Conservation (phyloP, 2,888 invertebrate species). For the Pyrochroa serraticornis region DNA sequence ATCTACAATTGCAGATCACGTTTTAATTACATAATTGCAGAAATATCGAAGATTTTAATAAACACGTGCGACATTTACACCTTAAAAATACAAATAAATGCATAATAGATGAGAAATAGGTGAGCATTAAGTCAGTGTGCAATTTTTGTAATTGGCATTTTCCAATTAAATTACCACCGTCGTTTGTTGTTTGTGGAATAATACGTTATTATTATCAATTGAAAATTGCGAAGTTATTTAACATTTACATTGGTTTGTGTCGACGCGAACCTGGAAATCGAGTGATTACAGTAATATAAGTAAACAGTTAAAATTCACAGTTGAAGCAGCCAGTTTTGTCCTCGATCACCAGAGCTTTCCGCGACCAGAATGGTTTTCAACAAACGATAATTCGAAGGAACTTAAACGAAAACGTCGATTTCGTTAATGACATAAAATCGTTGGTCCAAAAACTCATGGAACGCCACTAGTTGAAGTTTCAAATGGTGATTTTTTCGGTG, state of each 20-base stretch:
- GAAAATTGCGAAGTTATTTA: constrained; percentile 7
- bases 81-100: constrained; percentile 35
- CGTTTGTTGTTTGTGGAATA: constrained; percentile 9
- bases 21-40: constrained; percentile 27
- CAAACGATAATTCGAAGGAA: no score
- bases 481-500: no score
- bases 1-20: constrained; percentile 24
- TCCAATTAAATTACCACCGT: constrained; percentile 9
- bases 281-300: constrained; percentile 21
- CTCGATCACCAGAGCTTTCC: neutral
- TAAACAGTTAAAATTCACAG: constrained; percentile 37
- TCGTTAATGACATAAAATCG: no score
- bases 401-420: neutral
- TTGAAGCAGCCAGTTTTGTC: constrained; percentile 30
- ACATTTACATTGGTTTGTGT: constrained; percentile 19
- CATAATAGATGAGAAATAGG: constrained; percentile 14
- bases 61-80: constrained; percentile 51
- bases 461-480: no score
- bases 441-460: no score
- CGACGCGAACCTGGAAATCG: constrained; percentile 8
- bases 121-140: constrained; percentile 19
- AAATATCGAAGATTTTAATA: constrained; percentile 27
- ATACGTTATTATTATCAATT: constrained; percentile 19
- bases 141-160: constrained; percentile 11
- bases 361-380: no score